Evolutionary conservation across 1,140 invertebrate genomes (phyloP).

Genomic region (Orchesella cincta): DNA sequence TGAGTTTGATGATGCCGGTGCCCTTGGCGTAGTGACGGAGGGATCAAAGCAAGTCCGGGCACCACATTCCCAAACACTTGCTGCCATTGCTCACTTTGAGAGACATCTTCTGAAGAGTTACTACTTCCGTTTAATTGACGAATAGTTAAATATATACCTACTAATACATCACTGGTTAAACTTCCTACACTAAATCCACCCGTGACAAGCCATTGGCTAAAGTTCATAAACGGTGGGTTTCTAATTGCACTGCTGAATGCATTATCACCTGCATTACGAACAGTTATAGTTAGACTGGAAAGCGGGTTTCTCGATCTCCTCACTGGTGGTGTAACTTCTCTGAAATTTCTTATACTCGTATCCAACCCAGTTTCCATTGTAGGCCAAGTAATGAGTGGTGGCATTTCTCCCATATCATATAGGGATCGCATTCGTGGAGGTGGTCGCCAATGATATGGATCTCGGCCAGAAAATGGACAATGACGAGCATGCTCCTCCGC

Average conservation of each 20-base stretch:
- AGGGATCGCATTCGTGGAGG: constrained; percentile 47
- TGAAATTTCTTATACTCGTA: constrained; percentile 39
- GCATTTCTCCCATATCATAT: constrained; percentile 41
- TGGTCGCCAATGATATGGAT: constrained; percentile 35
- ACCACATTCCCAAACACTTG: not conserved
- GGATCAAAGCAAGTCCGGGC: constrained; percentile 16
- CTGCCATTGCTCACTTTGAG: not conserved
- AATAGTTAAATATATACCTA: not conserved
- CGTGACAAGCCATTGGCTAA: not conserved
- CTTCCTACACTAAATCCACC: not conserved
- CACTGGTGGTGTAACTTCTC: not conserved
- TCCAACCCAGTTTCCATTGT: constrained; percentile 45
- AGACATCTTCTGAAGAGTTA: not conserved
- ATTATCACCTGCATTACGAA: not conserved
- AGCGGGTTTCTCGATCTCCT: not conserved
- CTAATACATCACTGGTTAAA: constrained; percentile 1
- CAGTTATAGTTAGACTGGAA: not conserved
- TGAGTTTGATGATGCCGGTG: not conserved
- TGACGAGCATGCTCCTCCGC: constrained; percentile 43
- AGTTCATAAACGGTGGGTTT: constrained; percentile 8
- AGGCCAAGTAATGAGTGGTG: constrained; percentile 43
- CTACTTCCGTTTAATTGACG: not conserved
- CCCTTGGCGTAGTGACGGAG: not conserved
- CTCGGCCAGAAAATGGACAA: constrained; percentile 42
- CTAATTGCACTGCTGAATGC: not conserved